These are phyloP conservation scores for Esperia sulphurella DNA, from an alignment of 2,888 invertebrate genomes.

Conservation along the genomic window DNA sequence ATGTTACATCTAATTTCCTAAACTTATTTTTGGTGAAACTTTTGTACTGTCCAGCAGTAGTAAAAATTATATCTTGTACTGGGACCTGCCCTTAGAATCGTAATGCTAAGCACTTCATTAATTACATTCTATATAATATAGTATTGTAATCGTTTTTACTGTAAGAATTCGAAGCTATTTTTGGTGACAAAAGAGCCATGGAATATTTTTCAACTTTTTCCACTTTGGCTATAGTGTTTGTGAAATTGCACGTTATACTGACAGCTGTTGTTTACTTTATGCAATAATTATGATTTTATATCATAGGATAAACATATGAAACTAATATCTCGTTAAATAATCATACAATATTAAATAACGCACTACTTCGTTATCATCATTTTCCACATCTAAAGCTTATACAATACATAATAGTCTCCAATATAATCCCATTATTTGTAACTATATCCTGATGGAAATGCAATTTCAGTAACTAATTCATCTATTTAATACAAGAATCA, in stretches of 20 bases:
- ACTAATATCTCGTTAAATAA: no score
- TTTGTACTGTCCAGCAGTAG: conserved; percentile 15
- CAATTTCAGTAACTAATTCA: conserved; percentile 22
- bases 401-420: conserved; percentile 22
- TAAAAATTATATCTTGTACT: background rate
- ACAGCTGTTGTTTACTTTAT: background rate
- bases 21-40: background rate
- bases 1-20: background rate
- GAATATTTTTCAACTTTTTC: no score
- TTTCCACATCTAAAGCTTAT: background rate
- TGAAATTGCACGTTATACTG: background rate
- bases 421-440: conserved; percentile 43
- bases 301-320: no score
- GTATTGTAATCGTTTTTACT: no score
- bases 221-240: background rate
- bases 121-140: no score
- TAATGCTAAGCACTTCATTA: background rate
- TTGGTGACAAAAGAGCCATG: no score
- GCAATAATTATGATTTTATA: no score
- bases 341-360: no score
- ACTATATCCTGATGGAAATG: conserved; percentile 20
- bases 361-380: background rate
- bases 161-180: no score
- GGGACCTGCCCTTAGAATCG: conserved; percentile 29
- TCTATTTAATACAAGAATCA: conserved; percentile 35